Evolutionary conservation across 2,888 invertebrate genomes (phyloP).

Genomic region (Parnassius orleans): DNA sequence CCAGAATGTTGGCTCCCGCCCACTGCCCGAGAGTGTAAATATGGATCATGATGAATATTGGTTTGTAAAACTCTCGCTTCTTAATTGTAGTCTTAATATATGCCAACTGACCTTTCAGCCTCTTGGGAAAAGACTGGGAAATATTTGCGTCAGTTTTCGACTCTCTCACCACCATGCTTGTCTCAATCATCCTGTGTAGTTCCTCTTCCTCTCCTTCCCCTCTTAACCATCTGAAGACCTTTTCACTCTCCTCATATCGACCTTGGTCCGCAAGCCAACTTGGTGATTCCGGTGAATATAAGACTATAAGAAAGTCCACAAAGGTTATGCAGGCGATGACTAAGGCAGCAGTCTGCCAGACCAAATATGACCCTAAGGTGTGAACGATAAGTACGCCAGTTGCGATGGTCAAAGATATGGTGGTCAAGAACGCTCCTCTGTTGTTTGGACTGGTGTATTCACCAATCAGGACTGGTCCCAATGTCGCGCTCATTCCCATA

Average conservation of each 20-base stretch:
- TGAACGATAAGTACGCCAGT: slow-evolving; percentile 82
- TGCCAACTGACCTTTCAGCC: slow-evolving; percentile 38
- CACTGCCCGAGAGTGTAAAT: slow-evolving; percentile 56
- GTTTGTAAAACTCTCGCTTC: slow-evolving; percentile 56
- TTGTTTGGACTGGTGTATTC: slow-evolving; percentile 80
- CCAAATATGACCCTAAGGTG: slow-evolving; percentile 78
- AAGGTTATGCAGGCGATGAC: slow-evolving; percentile 68
- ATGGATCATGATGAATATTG: slow-evolving; percentile 59
- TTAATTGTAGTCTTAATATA: slow-evolving; percentile 45
- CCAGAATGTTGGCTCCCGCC: slow-evolving; percentile 58
- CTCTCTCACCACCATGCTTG: slow-evolving; percentile 46
- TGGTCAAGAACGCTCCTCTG: slow-evolving; percentile 81
- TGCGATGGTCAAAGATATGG: slow-evolving; percentile 81
- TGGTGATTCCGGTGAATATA: slow-evolving; percentile 82
- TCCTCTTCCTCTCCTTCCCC: slow-evolving; percentile 68
- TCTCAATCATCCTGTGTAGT: slow-evolving; percentile 50
- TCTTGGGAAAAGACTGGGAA: slow-evolving; percentile 39
- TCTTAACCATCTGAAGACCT: slow-evolving; percentile 79
- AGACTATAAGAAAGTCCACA: slow-evolving; percentile 59
- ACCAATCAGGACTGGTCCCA: slow-evolving; percentile 74
- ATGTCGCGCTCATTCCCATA: slow-evolving; percentile 74
- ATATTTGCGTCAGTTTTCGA: slow-evolving; percentile 40
- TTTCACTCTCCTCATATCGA: slow-evolving; percentile 73
- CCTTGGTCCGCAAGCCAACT: slow-evolving; percentile 82
- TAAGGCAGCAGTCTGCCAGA: slow-evolving; percentile 78